Conservation (phyloP, 2,113 vertebrate species). For the Chaetura pelagica region DNA sequence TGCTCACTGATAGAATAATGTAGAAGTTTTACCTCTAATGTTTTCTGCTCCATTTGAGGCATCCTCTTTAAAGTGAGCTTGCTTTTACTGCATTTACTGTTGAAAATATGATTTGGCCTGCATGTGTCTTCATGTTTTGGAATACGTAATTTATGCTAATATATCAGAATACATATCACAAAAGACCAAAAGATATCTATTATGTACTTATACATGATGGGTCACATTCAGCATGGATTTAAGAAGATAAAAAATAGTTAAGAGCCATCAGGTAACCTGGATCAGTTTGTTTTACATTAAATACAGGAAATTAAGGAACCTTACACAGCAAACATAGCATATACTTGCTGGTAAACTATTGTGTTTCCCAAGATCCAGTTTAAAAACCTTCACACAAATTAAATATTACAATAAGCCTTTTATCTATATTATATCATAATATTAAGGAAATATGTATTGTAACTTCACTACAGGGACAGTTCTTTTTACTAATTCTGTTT, state of each 20-base stretch:
- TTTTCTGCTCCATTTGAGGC: slow-evolving; percentile 61
- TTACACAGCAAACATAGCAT: neutral
- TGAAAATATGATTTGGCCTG: neutral
- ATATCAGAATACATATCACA: neutral
- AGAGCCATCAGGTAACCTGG: neutral
- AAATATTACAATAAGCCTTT: neutral
- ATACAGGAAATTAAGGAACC: neutral
- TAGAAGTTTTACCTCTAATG: slow-evolving; percentile 52
- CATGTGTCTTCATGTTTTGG: slow-evolving; percentile 17
- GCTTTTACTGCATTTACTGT: neutral
- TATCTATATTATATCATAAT: neutral
- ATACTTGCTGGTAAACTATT: neutral
- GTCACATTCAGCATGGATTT: neutral
- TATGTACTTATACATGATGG: neutral
- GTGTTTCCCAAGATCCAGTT: neutral
- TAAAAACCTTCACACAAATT: neutral
- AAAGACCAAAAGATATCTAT: neutral
- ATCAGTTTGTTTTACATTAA: neutral
- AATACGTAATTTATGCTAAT: slow-evolving; percentile 50
- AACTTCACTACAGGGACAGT: neutral
- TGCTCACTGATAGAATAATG: slow-evolving; percentile 51
- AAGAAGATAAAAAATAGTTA: neutral
- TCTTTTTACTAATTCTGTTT: neutral
- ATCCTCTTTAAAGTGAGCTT: slow-evolving; percentile 34
- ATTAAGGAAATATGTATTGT: neutral